phyloP scores from a whole-genome alignment of 2,888 invertebrate genomes.

The Actias luna region DNA sequence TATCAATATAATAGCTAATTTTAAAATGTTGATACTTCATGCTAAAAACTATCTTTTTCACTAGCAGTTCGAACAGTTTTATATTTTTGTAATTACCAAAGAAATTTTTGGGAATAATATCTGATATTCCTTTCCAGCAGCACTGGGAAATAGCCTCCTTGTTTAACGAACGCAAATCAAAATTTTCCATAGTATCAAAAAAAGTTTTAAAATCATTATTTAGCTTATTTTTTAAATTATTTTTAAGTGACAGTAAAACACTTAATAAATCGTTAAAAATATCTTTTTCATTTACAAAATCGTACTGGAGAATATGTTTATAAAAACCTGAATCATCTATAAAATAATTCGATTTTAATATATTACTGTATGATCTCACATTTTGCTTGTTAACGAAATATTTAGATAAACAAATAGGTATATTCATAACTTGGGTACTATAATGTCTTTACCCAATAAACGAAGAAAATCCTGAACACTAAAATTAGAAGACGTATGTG shows the following conservation, averaged over 20 bases:
- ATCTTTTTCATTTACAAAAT: slow-evolving; percentile 44
- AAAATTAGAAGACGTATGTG: no score
- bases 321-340: slow-evolving; percentile 40
- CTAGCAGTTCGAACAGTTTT: slow-evolving; percentile 54
- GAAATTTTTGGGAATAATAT: slow-evolving; percentile 58
- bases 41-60: slow-evolving; percentile 51
- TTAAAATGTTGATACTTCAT: slow-evolving; percentile 66
- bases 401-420: slow-evolving; percentile 55
- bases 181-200: slow-evolving; percentile 34
- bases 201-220: slow-evolving; percentile 58
- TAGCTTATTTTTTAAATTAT: slow-evolving; percentile 45
- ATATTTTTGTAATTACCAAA: slow-evolving; percentile 57
- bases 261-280: slow-evolving; percentile 38
- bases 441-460: not conserved
- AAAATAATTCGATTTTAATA: slow-evolving; percentile 49
- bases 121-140: slow-evolving; percentile 47
- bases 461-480: no score
- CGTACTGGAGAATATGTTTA: slow-evolving; percentile 42
- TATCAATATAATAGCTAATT: slow-evolving; percentile 40
- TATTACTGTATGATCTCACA: slow-evolving; percentile 58
- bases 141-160: slow-evolving; percentile 51
- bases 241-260: slow-evolving; percentile 42
- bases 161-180: slow-evolving; percentile 40
- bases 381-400: slow-evolving; percentile 70
- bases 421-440: slow-evolving; percentile 39